Evolutionary conservation across 2,888 invertebrate species (phyloP).

Genomic region (Teleogryllus oceanicus): DNA sequence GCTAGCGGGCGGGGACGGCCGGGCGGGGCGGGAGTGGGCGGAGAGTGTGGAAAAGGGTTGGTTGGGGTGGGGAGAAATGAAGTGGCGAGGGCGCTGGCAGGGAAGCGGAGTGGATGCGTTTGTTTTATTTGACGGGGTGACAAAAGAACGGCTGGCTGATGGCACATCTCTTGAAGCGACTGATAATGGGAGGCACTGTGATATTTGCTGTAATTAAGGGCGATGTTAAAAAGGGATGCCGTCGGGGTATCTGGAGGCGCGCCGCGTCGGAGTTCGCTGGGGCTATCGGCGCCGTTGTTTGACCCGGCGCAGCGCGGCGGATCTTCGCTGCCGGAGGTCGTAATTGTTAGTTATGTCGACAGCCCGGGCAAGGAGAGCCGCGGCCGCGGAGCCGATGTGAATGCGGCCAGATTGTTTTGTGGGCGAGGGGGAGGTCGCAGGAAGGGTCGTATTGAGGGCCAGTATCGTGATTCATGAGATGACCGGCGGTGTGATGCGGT

Average conservation of each 20-base stretch:
- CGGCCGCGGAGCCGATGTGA: too few species aligned
- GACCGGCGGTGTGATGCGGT: too few species aligned
- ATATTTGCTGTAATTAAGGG: slow-evolving; percentile 18
- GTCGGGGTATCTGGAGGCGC: neutral
- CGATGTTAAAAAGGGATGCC: neutral
- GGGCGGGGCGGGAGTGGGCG: neutral
- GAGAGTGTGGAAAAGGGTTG: neutral
- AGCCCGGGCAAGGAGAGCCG: too few species aligned
- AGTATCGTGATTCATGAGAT: too few species aligned
- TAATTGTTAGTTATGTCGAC: too few species aligned
- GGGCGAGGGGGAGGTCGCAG: too few species aligned
- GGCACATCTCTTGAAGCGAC: neutral
- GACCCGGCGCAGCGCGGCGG: too few species aligned
- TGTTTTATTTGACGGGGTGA: slow-evolving; percentile 1
- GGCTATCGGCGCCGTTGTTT: neutral
- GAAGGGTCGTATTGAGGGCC: too few species aligned
- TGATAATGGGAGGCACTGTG: neutral
- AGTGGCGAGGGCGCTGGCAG: neutral
- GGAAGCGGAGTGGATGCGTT: neutral
- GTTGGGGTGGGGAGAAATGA: neutral
- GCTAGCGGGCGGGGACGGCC: too few species aligned
- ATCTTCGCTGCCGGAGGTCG: too few species aligned
- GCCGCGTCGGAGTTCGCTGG: neutral
- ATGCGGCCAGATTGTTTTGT: too few species aligned
- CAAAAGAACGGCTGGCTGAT: slow-evolving; percentile 1